Percentiles rank a stretch among this genome's conserved stretches.
phyloP scores from a whole-genome alignment of 2,888 invertebrate species.

The Ectemnius continuus region DNA sequence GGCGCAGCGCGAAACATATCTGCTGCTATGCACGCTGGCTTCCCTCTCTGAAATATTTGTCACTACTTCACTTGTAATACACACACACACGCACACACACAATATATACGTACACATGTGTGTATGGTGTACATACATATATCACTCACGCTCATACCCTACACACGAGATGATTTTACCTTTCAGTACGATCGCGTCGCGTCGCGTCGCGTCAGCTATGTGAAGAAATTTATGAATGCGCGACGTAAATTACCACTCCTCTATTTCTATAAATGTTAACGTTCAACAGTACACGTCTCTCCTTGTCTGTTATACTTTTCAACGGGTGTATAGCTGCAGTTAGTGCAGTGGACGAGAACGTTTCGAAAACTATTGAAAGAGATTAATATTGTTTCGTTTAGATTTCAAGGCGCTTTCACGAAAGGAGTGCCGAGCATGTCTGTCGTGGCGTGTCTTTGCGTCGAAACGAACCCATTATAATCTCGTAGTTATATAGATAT shows the following conservation, averaged over 20 bases:
- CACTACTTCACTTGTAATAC: no score
- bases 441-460: constrained; percentile 35
- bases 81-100: no score
- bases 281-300: neutral
- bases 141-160: neutral
- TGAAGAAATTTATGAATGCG: neutral
- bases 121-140: neutral
- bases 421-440: constrained; percentile 19
- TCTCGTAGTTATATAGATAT: constrained; percentile 61
- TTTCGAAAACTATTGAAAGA: constrained; percentile 10
- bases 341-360: constrained; percentile 7
- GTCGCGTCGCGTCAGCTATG: no score
- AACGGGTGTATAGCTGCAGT: neutral
- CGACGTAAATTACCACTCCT: neutral
- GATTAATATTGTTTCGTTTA: constrained; percentile 9
- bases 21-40: no score
- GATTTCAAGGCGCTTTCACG: constrained; percentile 41
- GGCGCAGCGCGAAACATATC: no score
- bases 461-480: constrained; percentile 50
- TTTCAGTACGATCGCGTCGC: neutral
- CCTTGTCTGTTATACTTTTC: constrained; percentile 3
- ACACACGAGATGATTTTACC: neutral
- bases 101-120: neutral
- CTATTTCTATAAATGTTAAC: constrained; percentile 6
- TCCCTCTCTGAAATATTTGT: no score